These are phyloP conservation scores for Seira sanloemensis DNA, from an alignment of 2,888 invertebrate species.

Conservation along the genomic window DNA sequence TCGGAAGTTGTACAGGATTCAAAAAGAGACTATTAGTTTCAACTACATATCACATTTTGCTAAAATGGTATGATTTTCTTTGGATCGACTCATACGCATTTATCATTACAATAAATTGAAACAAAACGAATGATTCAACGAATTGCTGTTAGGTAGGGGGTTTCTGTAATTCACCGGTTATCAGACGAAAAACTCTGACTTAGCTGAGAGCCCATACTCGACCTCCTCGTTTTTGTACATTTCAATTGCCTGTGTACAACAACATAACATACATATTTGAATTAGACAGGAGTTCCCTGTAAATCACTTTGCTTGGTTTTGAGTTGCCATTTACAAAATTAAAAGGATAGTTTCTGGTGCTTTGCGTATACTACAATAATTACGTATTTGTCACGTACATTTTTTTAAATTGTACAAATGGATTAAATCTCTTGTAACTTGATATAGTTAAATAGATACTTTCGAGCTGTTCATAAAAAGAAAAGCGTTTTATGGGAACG, in stretches of 20 bases:
- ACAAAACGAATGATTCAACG: neutral
- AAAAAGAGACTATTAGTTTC: neutral
- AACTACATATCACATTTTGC: neutral
- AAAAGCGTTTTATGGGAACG: too few species aligned
- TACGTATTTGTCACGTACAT: too few species aligned
- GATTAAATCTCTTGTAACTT: too few species aligned
- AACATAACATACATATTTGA: slow-evolving; percentile 4
- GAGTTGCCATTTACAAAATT: too few species aligned
- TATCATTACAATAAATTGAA: neutral
- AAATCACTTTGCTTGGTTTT: neutral
- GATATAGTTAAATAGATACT: too few species aligned
- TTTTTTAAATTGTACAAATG: too few species aligned
- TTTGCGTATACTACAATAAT: too few species aligned
- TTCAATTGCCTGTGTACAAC: slow-evolving; percentile 85
- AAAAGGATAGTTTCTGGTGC: too few species aligned
- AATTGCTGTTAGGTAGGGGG: too few species aligned
- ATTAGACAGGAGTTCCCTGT: neutral
- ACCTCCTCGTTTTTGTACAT: slow-evolving; percentile 96
- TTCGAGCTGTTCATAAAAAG: too few species aligned
- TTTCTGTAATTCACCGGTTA: slow-evolving; percentile 48
- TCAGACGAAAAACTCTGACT: slow-evolving; percentile 93
- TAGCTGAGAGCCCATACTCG: slow-evolving; percentile 91
- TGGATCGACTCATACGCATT: neutral
- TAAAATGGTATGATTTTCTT: neutral
- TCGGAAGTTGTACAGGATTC: neutral